Evolutionary conservation across 2,888 invertebrate species (phyloP).

Genomic region (Euzophera pinguis): DNA sequence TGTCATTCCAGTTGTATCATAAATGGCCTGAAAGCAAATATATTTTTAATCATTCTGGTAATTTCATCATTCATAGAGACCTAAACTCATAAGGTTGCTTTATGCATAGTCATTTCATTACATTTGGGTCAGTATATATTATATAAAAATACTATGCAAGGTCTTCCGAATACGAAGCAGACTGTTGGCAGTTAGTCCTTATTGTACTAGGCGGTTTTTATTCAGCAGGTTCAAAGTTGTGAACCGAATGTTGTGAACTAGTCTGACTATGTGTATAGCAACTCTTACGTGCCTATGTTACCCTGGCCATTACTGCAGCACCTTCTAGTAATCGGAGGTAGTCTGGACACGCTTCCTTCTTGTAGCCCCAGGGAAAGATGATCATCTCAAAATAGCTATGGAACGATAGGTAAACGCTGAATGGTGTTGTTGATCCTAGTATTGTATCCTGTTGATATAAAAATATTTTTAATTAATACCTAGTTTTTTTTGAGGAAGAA

Average conservation of each 20-base stretch:
- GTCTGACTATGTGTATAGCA: background rate
- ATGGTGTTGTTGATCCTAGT: slow-evolving; percentile 47
- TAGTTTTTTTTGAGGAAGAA: too few species aligned
- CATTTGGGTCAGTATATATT: background rate
- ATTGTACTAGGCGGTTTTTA: too few species aligned
- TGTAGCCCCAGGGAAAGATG: slow-evolving; percentile 70
- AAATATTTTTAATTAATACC: too few species aligned
- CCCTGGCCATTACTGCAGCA: slow-evolving; percentile 62
- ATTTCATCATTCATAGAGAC: background rate
- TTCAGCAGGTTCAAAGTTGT: background rate
- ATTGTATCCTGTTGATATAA: slow-evolving; percentile 55
- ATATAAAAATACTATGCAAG: too few species aligned
- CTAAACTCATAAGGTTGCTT: background rate
- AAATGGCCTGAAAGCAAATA: slow-evolving; percentile 53
- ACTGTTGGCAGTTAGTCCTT: too few species aligned
- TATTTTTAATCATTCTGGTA: background rate
- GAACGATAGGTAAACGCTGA: slow-evolving; percentile 67
- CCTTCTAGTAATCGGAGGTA: slow-evolving; percentile 61
- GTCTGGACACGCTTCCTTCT: slow-evolving; percentile 58
- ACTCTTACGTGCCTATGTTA: slow-evolving; percentile 31
- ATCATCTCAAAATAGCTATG: slow-evolving; percentile 70
- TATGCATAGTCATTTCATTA: background rate
- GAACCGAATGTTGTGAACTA: background rate
- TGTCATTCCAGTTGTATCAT: slow-evolving; percentile 52
- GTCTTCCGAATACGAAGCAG: too few species aligned